Evolutionary conservation across 2,797 vertebrate genomes (phyloP), one percentile per base, ranked within the genome.

Genomic region (Heliangelus exortis): DNA sequence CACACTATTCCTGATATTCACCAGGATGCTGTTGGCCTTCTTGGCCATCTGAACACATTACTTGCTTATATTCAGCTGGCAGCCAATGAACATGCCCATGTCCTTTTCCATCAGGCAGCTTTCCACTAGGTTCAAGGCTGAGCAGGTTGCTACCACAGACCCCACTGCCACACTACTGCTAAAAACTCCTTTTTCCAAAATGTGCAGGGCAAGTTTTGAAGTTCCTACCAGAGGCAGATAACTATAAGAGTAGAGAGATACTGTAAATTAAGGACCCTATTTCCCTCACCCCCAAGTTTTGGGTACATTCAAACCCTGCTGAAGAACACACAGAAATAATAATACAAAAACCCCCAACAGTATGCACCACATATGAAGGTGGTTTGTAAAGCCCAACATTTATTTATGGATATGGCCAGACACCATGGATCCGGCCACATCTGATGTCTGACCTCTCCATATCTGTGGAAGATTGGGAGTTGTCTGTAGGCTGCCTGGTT

Each of bases 381-480:
- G 19, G 15, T 68, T 53, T 74, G 36, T 81, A 87, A 90, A 93
- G 57, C 19, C 68, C 81, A 63, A 31, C 19, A 50, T 9, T 67
- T 78, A 31, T 57, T 90, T 88, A 61, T 71, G 55, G 22, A 33
- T 50, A 50, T 67, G 74, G 71, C 47, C 71, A 90, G 75, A 53
- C 47, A 63, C 26, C n/a, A 50, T 47, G 51, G 48, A 86, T 92
- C 31, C 67, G 88, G 45, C 33, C 55, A 73, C n/a, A 47, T 53
- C 29, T 85, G 39, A 67, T 77, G 47, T 54, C 75, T 75, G 45
- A 22, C 62, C 33, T 87, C 47, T 89, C n/a, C 58, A 0, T 17
- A 20, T 72, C 34, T 77, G 14, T 85, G 73, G 51, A 68, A 90
- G 34, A 58, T 0, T 15, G 41, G 39, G 36, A 87, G 10, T 55